These are phyloP conservation scores for Osmerus eperlanus DNA, from an alignment of 2,113 vertebrate species.

Conservation along the genomic window DNA sequence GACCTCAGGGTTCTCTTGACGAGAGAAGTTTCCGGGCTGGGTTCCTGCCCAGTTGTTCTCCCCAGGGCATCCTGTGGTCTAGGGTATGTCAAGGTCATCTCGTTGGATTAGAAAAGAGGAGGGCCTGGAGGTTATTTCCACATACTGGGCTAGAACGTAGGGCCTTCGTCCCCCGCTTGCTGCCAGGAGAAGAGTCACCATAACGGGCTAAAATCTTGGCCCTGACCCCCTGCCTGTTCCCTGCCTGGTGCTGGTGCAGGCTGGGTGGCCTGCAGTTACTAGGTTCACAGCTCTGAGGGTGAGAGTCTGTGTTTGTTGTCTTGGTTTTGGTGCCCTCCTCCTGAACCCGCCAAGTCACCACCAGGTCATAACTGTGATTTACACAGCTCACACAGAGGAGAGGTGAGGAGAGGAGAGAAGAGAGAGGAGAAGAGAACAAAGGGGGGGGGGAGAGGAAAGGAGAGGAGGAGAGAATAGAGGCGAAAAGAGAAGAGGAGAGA, in stretches of 20 bases:
- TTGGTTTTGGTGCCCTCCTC: conserved; percentile 6
- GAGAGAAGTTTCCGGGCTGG: not conserved
- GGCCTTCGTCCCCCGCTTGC: conserved; percentile 14
- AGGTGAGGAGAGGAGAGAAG: too few species aligned
- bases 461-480: too few species aligned
- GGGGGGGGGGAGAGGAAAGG: too few species aligned
- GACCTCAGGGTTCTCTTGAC: not conserved
- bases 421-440: too few species aligned
- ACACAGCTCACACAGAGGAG: too few species aligned
- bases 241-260: not conserved
- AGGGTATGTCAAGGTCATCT: conserved; percentile 22
- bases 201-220: conserved; percentile 12
- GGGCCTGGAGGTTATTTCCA: conserved; percentile 4
- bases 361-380: too few species aligned
- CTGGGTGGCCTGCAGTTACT: conserved; percentile 43
- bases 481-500: not conserved
- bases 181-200: conserved; percentile 27
- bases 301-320: conserved; percentile 26
- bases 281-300: conserved; percentile 10
- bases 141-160: not conserved
- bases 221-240: not conserved
- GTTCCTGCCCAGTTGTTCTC: conserved; percentile 45
- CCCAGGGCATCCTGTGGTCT: conserved; percentile 54
- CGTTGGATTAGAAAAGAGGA: conserved; percentile 29
- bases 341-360: conserved; percentile 13